These are phyloP conservation scores for Monochamus alternatus DNA, from an alignment of 2,888 invertebrate species.

Conservation along the genomic window DNA sequence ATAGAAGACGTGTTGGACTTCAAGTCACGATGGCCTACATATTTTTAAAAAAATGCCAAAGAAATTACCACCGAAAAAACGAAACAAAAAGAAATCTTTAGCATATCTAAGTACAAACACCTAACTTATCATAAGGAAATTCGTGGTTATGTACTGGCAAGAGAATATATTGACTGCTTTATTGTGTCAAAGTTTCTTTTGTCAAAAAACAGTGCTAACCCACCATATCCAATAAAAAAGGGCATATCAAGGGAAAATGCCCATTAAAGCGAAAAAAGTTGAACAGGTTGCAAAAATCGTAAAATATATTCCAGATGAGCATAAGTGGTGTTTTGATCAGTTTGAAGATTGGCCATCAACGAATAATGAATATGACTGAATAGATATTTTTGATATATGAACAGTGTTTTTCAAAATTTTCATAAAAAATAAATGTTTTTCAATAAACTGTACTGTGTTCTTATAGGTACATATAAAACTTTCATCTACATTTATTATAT, in stretches of 20 bases:
- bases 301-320: too few species aligned
- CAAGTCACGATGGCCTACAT: neutral
- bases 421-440: slow-evolving; percentile 1
- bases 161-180: slow-evolving; percentile 10
- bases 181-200: slow-evolving; percentile 12
- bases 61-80: slow-evolving; percentile 5
- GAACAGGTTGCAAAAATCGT: too few species aligned
- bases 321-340: too few species aligned
- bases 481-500: too few species aligned
- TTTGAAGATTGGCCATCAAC: slow-evolving; percentile 5
- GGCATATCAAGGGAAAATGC: slow-evolving; percentile 24
- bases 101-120: slow-evolving; percentile 12
- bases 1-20: slow-evolving; percentile 9
- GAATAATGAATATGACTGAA: slow-evolving; percentile 20
- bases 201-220: slow-evolving; percentile 15
- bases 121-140: slow-evolving; percentile 13
- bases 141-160: slow-evolving; percentile 19
- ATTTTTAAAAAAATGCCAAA: slow-evolving; percentile 3
- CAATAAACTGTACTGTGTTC: too few species aligned
- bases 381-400: slow-evolving; percentile 3
- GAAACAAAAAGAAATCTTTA: slow-evolving; percentile 15
- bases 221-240: slow-evolving; percentile 21
- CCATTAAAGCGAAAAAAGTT: slow-evolving; percentile 2
- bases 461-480: too few species aligned
- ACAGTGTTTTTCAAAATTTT: neutral